Conservation (phyloP, 2,797 vertebrate genomes). For the Tiaroga cobitis region DNA sequence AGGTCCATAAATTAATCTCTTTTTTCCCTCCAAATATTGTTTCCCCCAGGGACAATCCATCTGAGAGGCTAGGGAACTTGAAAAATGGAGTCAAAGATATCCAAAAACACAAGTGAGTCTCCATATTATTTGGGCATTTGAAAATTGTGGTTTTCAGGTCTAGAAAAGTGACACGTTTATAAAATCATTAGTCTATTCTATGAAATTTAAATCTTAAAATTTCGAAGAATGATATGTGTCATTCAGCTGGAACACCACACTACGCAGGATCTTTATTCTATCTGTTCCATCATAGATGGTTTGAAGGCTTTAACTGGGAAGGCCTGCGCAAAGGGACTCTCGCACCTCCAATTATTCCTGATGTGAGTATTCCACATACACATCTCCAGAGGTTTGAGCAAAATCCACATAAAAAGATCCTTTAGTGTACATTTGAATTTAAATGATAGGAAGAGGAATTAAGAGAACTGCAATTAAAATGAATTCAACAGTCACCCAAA, state of each 20-base stretch:
- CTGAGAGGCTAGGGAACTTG: slow-evolving; percentile 95
- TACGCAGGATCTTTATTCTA: neutral
- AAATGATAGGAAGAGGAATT: neutral
- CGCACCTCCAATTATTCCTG: slow-evolving; percentile 91
- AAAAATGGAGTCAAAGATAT: slow-evolving; percentile 98
- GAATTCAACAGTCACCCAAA: neutral
- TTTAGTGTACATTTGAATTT: neutral
- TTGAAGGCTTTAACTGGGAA: slow-evolving; percentile 99
- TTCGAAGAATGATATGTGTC: neutral
- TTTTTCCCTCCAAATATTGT: neutral
- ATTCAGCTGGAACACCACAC: neutral
- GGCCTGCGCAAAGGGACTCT: slow-evolving; percentile 94
- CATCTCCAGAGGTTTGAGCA: neutral
- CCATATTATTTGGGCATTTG: neutral
- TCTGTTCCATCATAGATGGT: slow-evolving; percentile 83
- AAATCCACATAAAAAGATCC: neutral
- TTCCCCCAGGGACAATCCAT: slow-evolving; percentile 90
- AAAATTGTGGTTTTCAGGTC: neutral
- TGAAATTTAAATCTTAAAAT: neutral
- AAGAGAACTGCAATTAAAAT: neutral
- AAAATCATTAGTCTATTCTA: slow-evolving; percentile 9
- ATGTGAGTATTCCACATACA: slow-evolving; percentile 79
- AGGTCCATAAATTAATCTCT: neutral
- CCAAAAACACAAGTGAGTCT: slow-evolving; percentile 97
- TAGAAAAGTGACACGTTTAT: neutral